Conservation (phyloP, 2,797 vertebrate genomes). For the Coranthus polyacanthus region DNA sequence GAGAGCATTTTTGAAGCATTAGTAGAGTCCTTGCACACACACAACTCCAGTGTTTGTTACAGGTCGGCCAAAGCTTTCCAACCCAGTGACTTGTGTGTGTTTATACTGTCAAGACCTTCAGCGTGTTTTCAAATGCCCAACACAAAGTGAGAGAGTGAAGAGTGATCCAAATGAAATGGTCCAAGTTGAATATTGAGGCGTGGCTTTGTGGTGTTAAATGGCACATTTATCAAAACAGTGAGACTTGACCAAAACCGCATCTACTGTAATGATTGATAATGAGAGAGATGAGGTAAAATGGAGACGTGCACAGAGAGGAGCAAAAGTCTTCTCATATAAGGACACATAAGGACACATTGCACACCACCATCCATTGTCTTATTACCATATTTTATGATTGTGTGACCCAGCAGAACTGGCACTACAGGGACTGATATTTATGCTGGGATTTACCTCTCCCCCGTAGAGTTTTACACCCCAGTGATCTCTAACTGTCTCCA, state of each 20-base stretch:
- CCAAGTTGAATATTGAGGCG: slow-evolving; percentile 29
- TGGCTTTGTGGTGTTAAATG: slow-evolving; percentile 35
- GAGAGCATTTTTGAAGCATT: slow-evolving; percentile 62
- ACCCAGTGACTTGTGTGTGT: slow-evolving; percentile 47
- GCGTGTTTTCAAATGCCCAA: slow-evolving; percentile 41
- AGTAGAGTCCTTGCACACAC: slow-evolving; percentile 35
- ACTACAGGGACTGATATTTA: slow-evolving; percentile 55
- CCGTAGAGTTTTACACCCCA: slow-evolving; percentile 70
- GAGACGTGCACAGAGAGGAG: slow-evolving; percentile 8
- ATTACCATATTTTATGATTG: slow-evolving; percentile 57
- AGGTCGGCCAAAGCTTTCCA: slow-evolving; percentile 40
- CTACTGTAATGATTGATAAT: slow-evolving; percentile 47
- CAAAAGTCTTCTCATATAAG: slow-evolving; percentile 24
- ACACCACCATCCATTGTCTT: slow-evolving; percentile 54
- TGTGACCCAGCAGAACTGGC: slow-evolving; percentile 56
- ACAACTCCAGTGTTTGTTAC: slow-evolving; percentile 46
- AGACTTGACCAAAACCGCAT: slow-evolving; percentile 49
- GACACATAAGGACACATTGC: slow-evolving; percentile 56
- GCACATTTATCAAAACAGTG: slow-evolving; percentile 34
- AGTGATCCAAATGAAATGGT: slow-evolving; percentile 42
- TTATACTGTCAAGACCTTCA: slow-evolving; percentile 58
- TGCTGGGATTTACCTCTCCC: slow-evolving; percentile 70
- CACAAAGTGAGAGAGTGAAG: slow-evolving; percentile 33
- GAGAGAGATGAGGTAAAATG: slow-evolving; percentile 8
- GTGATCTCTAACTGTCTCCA: slow-evolving; percentile 68